Evolutionary conservation across 2,797 vertebrate species (phyloP).

Genomic region (Natrix natrix): DNA sequence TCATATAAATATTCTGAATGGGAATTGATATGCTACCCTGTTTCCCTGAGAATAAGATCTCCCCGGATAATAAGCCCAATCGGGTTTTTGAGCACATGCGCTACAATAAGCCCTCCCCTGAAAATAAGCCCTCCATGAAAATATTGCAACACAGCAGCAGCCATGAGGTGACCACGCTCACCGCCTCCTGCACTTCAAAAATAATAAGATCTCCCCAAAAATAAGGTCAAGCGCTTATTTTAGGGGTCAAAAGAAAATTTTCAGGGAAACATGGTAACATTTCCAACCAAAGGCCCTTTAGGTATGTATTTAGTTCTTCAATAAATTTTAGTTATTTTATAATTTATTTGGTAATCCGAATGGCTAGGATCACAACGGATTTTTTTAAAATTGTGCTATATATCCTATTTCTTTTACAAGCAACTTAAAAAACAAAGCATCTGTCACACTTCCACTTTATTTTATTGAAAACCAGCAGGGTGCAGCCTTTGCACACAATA

Average conservation of each 20-base stretch:
- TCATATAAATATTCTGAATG: neutral
- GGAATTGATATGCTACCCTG: neutral
- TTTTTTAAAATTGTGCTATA: neutral
- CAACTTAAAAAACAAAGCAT: neutral
- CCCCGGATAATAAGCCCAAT: too few relatives aligned
- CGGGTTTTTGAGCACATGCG: too few relatives aligned
- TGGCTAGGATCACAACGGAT: neutral
- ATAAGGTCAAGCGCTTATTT: too few relatives aligned
- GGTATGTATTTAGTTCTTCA: neutral
- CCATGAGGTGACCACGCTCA: too few relatives aligned
- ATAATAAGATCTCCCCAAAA: too few relatives aligned
- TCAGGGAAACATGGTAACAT: neutral
- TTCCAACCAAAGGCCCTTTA: neutral
- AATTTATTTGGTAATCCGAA: neutral
- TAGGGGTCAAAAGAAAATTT: too few relatives aligned
- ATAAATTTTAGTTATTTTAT: neutral
- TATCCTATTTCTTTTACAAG: rapidly evolving
- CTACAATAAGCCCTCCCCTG: too few relatives aligned
- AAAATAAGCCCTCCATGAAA: too few relatives aligned
- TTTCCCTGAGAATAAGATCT: too few relatives aligned
- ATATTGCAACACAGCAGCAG: too few relatives aligned
- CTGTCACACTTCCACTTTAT: neutral
- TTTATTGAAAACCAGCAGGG: conserved; percentile 57
- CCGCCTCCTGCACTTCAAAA: too few relatives aligned
- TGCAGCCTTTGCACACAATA: conserved; percentile 50